Evolutionary conservation across 2,113 vertebrate species (phyloP), one percentile per base, ranked within the genome.

Genomic region (Phainopepla nitens): DNA sequence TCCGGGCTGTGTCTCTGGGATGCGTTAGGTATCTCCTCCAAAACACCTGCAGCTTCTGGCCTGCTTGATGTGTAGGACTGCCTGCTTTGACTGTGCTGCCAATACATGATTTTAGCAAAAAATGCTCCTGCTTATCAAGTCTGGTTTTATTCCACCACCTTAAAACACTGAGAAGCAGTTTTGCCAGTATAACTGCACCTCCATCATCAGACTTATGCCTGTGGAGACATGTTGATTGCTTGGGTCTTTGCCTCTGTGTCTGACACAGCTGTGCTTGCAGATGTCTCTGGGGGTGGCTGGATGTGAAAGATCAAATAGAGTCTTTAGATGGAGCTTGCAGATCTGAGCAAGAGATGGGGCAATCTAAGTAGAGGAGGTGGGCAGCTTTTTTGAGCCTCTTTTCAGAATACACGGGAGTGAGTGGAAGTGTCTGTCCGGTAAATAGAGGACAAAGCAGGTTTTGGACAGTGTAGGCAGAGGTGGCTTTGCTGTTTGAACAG

Each of bases 131-230:
- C 60, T 80, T 73, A 88, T 47, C 4, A 58, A 70, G 27, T 27
- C 47, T 81, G 47, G 13, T 44, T 89, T 87, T 80, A 58, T 77
- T 90, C 42, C 35, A 70, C 64, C 76, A 75, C 64, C 79, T 90
- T 82, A 78, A 83, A 89, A 77, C 54, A 54, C 56, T 3, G 2
- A 70, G 80, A 86, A 94, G 95, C 41, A 14, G 93, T 97, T 95
- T 87, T 91, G 94, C 93, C 41, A 29, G 94, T 94, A 87, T 87
- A 89, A 89, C 89, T 89, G 56, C 91, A 79, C 36, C 28, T 81
- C 22, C 31, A 57, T 45, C 68, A 56, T 47, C 39, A 89, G 60
- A 44, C 42, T 69, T 60, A 5, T 16, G 20, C 94, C 36, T 95
- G 94, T 91, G 51, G 41, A 95, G 91, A 56, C 94, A 72, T 33